Conservation (phyloP, 2,113 vertebrate genomes). For the Sinocyclocheilus anophthalmus region DNA sequence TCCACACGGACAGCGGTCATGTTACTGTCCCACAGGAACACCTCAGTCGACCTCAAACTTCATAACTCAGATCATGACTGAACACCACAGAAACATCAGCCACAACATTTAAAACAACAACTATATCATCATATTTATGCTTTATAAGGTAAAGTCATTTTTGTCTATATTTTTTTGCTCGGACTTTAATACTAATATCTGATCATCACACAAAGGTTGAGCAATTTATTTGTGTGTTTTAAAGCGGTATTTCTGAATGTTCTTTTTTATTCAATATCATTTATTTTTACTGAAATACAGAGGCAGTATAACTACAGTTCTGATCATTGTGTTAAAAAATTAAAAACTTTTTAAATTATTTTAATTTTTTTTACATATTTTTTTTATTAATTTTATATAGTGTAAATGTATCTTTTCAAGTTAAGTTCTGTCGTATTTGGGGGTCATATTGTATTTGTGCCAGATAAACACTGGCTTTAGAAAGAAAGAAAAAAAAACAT, state of each 20-base stretch:
- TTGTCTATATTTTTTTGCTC: neutral
- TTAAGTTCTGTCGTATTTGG: too few relatives aligned
- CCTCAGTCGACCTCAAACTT: constrained; percentile 82
- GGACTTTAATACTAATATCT: neutral
- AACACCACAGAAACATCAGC: too few relatives aligned
- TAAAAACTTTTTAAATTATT: too few relatives aligned
- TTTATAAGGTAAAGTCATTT: neutral
- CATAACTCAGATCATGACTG: too few relatives aligned
- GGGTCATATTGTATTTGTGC: neutral
- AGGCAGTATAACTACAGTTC: neutral
- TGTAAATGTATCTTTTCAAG: neutral
- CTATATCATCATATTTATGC: neutral
- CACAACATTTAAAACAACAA: neutral
- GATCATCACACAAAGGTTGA: too few relatives aligned
- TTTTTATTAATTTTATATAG: too few relatives aligned
- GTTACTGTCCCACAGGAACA: constrained; percentile 92
- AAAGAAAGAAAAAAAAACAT: neutral
- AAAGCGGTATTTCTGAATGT: too few relatives aligned
- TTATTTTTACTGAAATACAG: too few relatives aligned
- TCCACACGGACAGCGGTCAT: constrained; percentile 80
- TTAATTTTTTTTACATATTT: too few relatives aligned
- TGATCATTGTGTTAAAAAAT: neutral
- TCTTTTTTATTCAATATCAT: too few relatives aligned
- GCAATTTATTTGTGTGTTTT: too few relatives aligned
- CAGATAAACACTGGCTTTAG: neutral